Conservation (phyloP, 2,113 vertebrate species). For the Eulemur macaco region DNA sequence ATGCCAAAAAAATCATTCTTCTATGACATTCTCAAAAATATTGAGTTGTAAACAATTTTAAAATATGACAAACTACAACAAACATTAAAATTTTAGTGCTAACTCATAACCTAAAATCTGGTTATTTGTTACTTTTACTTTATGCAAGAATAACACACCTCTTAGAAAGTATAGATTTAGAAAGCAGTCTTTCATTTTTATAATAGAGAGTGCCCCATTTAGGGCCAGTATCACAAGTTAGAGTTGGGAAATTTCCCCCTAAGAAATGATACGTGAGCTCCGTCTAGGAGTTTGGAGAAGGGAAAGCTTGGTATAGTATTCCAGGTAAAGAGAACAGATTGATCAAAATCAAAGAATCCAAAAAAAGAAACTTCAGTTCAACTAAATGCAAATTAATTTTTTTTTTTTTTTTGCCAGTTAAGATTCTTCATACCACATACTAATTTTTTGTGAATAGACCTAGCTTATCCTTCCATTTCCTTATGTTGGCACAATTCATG, state of each 20-base stretch:
- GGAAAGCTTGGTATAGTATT: not conserved
- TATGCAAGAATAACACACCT: constrained; percentile 7
- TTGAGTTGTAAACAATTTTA: not conserved
- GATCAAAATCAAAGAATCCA: not conserved
- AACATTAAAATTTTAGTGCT: constrained; percentile 36
- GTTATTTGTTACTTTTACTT: not conserved
- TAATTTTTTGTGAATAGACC: not conserved
- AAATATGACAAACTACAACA: not conserved
- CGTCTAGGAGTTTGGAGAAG: not conserved
- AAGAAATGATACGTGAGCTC: not conserved
- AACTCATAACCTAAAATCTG: constrained; percentile 32
- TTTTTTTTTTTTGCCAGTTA: not conserved
- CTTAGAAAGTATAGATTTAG: not conserved
- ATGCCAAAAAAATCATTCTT: not conserved
- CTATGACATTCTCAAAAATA: not conserved
- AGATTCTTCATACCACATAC: not conserved
- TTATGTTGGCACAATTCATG: not conserved
- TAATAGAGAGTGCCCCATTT: not conserved
- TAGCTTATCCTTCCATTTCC: not conserved
- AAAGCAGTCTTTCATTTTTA: not conserved
- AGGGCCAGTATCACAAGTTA: not conserved
- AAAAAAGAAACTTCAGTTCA: not conserved
- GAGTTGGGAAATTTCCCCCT: not conserved
- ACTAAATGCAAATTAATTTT: not conserved
- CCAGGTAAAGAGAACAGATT: not conserved